Conservation (phyloP, 2,113 vertebrate genomes). For the Chaetura pelagica region DNA sequence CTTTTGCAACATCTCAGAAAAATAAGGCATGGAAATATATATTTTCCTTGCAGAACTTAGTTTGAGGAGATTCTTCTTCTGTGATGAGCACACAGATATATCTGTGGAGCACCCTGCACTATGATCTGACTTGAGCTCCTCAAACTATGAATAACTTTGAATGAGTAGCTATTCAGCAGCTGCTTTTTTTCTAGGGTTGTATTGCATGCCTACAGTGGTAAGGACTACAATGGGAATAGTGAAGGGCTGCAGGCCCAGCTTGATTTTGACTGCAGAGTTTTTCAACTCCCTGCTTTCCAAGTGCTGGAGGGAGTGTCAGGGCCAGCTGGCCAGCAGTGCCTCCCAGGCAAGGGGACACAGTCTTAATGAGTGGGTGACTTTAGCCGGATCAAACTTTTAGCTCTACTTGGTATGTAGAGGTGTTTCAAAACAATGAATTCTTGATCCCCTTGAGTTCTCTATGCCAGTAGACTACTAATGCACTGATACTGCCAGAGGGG, state of each 20-base stretch:
- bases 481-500: not conserved
- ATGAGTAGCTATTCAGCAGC: not conserved
- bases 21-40: not conserved
- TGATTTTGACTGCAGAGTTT: not conserved
- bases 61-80: not conserved
- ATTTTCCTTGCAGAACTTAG: not conserved
- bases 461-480: not conserved
- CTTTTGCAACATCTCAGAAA: not conserved
- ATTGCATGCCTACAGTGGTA: not conserved
- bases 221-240: not conserved
- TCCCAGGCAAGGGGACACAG: fast-evolving
- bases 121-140: not conserved
- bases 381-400: not conserved
- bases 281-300: not conserved
- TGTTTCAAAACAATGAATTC: not conserved
- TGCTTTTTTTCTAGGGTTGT: not conserved
- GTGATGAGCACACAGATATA: not conserved
- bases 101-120: not conserved
- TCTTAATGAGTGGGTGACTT: not conserved
- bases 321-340: not conserved
- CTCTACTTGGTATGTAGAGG: not conserved
- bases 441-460: not conserved
- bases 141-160: not conserved
- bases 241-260: not conserved
- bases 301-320: not conserved